These are phyloP conservation scores for Acipenser ruthenus DNA, from an alignment of 2,797 vertebrate genomes.

Conservation along the genomic window DNA sequence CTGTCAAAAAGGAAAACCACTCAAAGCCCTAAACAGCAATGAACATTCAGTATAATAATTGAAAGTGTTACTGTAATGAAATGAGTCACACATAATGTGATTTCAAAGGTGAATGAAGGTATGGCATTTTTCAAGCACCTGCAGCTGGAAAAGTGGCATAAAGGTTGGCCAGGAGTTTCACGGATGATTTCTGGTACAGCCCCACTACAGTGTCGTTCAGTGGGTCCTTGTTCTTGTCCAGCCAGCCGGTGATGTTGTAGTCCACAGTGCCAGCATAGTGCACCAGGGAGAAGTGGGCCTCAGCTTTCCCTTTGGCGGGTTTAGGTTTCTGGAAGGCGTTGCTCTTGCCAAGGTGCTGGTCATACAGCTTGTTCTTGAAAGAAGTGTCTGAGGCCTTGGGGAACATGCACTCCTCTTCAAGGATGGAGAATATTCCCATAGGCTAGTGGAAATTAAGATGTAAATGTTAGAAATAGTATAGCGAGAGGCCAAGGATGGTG, in stretches of 20 bases:
- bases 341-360: constrained; percentile 77
- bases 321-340: constrained; percentile 70
- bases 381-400: constrained; percentile 61
- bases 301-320: constrained; percentile 63
- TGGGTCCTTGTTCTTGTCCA: constrained; percentile 76
- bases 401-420: constrained; percentile 64
- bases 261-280: constrained; percentile 79
- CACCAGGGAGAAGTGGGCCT: constrained; percentile 71
- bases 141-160: constrained; percentile 56
- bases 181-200: constrained; percentile 74
- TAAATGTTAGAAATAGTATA: too few relatives aligned
- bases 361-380: constrained; percentile 78
- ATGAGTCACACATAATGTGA: too few relatives aligned
- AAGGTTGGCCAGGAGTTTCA: constrained; percentile 64
- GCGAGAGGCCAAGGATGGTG: too few relatives aligned
- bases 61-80: too few relatives aligned
- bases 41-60: too few relatives aligned
- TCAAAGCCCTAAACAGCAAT: too few relatives aligned
- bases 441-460: constrained; percentile 36
- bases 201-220: constrained; percentile 69
- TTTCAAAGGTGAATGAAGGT: too few relatives aligned
- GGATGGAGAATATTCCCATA: constrained; percentile 27
- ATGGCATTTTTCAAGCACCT: constrained; percentile 28
- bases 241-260: constrained; percentile 67
- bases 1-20: too few relatives aligned